Base-by-base conservation (phyloP, 2,113 vertebrate species). In the Monopterus albus region DNA sequence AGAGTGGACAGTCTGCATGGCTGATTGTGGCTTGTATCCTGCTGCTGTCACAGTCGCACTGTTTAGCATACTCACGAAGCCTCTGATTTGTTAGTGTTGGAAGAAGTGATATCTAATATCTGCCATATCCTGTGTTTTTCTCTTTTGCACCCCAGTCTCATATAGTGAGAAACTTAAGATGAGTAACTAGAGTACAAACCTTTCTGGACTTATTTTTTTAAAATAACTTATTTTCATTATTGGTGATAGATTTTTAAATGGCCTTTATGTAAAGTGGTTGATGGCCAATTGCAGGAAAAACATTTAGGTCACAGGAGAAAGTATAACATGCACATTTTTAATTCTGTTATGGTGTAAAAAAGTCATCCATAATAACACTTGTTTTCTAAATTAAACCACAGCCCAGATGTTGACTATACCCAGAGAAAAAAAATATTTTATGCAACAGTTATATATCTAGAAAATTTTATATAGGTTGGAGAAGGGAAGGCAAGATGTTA, bases 41-140 rank as follows among this genome's bases (percentile, higher is more conserved):
- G 73, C 61, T 71, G 73, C 26, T 73, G 73, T 81, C 59, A 81
- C 58, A 75, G 66, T 50, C 21, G 2, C 31, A 8, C 8, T 33
- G 25, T 74, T 79, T 55, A 74, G 42, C 72, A 55, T 62, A 40
- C 42, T 58, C 26, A 43, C 28, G 8, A 29, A 56, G 57, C n/a
- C 5, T 26, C 28, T 40, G 8, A 31, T 64, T 52, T 39, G 28
- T 61, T 36, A 51, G 13, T 18, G 39, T 52, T 31, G 26, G 46
- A 40, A 47, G 2, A 23, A 55, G 25, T 11, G 3, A 35, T 46
- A 14, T 60, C 33, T 40, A 20, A 39, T 50, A 5, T 75, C 20
- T 61, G 7, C 12, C 31, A 35, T 11, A 45, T 10, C 10, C 25
- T 36, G 14, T 69, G 8, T 68, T n/a, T 43, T 31, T 23, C 28